Conservation (phyloP, 2,888 invertebrate species). For the Leuctra nigra region DNA sequence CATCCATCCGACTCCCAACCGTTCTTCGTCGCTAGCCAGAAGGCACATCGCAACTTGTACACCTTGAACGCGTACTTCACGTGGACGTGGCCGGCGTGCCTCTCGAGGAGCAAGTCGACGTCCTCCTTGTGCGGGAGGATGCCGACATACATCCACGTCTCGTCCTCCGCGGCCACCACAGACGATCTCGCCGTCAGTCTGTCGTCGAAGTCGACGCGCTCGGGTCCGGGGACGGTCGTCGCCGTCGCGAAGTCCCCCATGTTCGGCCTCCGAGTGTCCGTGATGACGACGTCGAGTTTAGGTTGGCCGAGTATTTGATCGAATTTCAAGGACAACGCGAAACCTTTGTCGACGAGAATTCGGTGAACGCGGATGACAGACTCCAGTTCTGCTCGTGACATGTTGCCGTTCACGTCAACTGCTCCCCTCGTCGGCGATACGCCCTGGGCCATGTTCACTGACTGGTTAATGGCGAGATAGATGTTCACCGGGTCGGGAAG, state of each 20-base stretch:
- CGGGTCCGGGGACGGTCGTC: background rate
- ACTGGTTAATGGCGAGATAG: no score
- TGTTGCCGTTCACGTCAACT: background rate
- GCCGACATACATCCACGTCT: background rate
- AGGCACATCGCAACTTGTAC: background rate
- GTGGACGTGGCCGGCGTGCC: background rate
- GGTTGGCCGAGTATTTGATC: no score
- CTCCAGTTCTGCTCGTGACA: background rate
- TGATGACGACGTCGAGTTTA: background rate
- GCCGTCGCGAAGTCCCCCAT: background rate
- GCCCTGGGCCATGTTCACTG: no score
- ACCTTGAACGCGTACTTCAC: background rate
- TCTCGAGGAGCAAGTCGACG: background rate
- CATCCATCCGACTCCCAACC: background rate
- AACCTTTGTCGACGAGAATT: background rate
- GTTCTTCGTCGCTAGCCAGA: background rate
- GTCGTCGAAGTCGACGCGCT: background rate
- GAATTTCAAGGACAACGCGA: background rate
- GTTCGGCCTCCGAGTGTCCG: background rate
- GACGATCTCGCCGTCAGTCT: background rate
- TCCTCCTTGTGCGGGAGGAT: background rate
- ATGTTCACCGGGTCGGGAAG: no score
- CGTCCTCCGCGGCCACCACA: background rate
- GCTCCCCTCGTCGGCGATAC: no score
- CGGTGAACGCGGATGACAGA: background rate